Base-by-base conservation (phyloP, 2,113 vertebrate species). In the Microtus ochrogaster region DNA sequence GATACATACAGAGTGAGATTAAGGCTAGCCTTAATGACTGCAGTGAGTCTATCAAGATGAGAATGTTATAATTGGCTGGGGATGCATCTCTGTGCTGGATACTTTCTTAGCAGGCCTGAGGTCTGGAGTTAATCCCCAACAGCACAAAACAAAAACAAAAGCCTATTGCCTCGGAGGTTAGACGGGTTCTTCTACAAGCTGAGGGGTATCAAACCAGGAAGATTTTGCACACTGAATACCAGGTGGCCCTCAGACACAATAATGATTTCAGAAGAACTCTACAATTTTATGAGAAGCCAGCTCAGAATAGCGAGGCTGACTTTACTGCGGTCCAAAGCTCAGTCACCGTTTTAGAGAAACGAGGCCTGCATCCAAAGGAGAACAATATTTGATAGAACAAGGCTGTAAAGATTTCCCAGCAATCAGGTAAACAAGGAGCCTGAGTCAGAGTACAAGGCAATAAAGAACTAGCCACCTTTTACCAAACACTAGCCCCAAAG, bases 401-500 rank as follows among this genome's bases (percentile, higher is more conserved):
- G 36, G 0, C 89, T 98, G 72, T 96, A 96, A 98, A 98, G 96
- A 97, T 96, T 97, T 98, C 94, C 96, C 7, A 16, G 78, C 22
- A 95, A 96, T 95, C 98, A 97, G 91, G 96, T 95, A 98, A 98
- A 98, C 97, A 98, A 96, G 97, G 90, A 96, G 97, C 63, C 92
- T 66, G 97, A 98, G 90, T 98, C 97, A 68, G 89, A 95, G 96
- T 96, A 97, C 72, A 85, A 52, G 86, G 82, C 90, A 96, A 98
- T 98, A 98, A 98, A 98, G 95, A 98, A 98, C 97, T 97, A 97
- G 98, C 97, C 95, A 92, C 97, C 70, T 96, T 97, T 93, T 95
- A 96, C 96, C 65, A 49, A 91, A 91, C 94, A 94, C 89, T 66
- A 73, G 73, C 36, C 66, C 61, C 73, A 61, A 49, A 86, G 21